A percentile compares a stretch with the other conserved stretches of the same genome.
Conservation (phyloP, 1,140 invertebrate genomes). For the Tribolium castaneum region DNA sequence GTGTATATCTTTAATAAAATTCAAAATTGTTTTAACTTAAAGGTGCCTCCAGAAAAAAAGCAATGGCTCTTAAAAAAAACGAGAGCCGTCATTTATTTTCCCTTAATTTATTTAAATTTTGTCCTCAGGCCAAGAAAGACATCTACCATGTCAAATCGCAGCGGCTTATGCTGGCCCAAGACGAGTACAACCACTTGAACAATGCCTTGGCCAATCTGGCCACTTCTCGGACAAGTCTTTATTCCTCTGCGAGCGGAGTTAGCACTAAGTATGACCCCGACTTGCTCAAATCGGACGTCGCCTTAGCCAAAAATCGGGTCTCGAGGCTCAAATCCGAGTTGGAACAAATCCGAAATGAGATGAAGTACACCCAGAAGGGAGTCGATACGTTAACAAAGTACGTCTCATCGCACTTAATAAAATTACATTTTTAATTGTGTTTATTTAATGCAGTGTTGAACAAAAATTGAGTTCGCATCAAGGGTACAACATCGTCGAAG, state of each 20-base stretch:
- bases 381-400: conserved; percentile 91
- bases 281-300: conserved; percentile 91
- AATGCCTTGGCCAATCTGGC: conserved; percentile 85
- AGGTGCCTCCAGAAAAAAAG: no score
- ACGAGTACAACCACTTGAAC: conserved; percentile 95
- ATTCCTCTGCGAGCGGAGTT: conserved; percentile 88
- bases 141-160: conserved; percentile 96
- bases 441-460: conserved; percentile 77
- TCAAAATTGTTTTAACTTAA: no score
- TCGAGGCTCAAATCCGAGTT: conserved; percentile 90
- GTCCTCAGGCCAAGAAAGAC: conserved; percentile 89
- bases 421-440: background rate
- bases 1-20: no score
- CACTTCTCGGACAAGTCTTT: conserved; percentile 86
- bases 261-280: conserved; percentile 96
- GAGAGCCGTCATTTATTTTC: background rate
- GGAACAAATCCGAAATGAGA: conserved; percentile 91
- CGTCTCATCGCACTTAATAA: conserved; percentile 61
- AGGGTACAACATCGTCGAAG: conserved; percentile 91
- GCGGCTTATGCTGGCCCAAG: conserved; percentile 89
- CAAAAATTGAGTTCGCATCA: conserved; percentile 88
- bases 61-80: no score
- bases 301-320: conserved; percentile 87
- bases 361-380: conserved; percentile 90
- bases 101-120: background rate